phyloP scores from a whole-genome alignment of 2,113 vertebrate genomes.

The Puffinus mauretanicus region DNA sequence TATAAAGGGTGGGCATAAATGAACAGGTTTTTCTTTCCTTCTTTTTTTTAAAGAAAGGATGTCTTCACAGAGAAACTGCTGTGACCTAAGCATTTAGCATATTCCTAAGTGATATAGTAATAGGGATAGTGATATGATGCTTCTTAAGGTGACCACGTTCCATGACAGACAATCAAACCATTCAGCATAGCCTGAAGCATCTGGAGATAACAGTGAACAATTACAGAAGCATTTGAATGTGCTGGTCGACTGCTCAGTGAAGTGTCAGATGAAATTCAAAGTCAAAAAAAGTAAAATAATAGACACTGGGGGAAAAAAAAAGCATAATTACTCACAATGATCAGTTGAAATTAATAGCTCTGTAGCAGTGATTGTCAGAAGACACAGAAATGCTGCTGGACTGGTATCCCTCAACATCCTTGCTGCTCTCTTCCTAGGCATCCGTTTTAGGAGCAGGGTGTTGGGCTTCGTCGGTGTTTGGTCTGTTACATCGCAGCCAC shows the following conservation, averaged over 20 bases:
- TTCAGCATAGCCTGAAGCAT: background rate
- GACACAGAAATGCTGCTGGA: background rate
- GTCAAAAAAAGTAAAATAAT: background rate
- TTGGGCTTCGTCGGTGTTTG: background rate
- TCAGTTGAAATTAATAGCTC: background rate
- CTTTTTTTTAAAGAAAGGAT: background rate
- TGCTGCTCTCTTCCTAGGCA: background rate
- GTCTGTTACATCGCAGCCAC: background rate
- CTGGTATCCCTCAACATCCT: background rate
- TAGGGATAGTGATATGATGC: background rate
- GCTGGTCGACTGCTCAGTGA: background rate
- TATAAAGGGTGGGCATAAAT: background rate
- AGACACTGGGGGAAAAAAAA: too few relatives aligned
- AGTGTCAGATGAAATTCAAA: background rate
- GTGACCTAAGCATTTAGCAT: background rate
- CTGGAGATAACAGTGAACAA: background rate
- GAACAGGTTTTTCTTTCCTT: background rate
- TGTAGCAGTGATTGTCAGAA: background rate
- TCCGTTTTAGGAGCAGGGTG: background rate
- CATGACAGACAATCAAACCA: background rate
- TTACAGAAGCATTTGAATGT: background rate
- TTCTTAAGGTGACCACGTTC: background rate
- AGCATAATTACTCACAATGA: background rate
- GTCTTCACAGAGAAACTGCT: background rate
- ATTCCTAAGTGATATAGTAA: background rate